phyloP scores from a whole-genome alignment of 2,113 vertebrate species.

The Nibea albiflora region DNA sequence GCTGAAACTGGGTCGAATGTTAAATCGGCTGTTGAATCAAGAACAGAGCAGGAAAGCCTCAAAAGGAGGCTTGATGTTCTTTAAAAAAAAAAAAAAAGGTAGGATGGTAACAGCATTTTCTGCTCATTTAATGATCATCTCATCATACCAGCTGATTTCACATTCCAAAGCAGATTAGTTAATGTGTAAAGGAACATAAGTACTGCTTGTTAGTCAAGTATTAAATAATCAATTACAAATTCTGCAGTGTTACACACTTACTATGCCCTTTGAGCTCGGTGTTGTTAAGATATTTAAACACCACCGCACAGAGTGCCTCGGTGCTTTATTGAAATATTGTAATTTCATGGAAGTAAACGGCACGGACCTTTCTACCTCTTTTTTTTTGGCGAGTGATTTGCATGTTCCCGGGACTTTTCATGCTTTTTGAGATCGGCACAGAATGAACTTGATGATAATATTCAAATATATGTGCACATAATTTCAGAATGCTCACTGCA shows the following conservation, averaged over 20 bases:
- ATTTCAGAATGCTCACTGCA: slow-evolving; percentile 58
- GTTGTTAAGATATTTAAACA: slow-evolving; percentile 28
- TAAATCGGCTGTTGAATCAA: slow-evolving; percentile 79
- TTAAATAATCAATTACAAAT: slow-evolving; percentile 35
- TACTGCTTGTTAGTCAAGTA: slow-evolving; percentile 21
- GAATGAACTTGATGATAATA: slow-evolving; percentile 64
- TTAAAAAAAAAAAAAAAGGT: slow-evolving; percentile 48
- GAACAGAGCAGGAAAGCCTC: slow-evolving; percentile 68
- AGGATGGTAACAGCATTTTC: slow-evolving; percentile 40
- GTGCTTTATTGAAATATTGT: slow-evolving; percentile 10
- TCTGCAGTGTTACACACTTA: slow-evolving; percentile 16
- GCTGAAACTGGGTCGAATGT: slow-evolving; percentile 83
- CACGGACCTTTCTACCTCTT: slow-evolving; percentile 2
- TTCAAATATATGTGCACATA: slow-evolving; percentile 73
- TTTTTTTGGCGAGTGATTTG: slow-evolving; percentile 36
- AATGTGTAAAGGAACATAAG: slow-evolving; percentile 25
- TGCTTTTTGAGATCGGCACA: slow-evolving; percentile 43
- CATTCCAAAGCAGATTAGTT: slow-evolving; percentile 35
- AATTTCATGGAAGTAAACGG: slow-evolving; percentile 29
- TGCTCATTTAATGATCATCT: slow-evolving; percentile 26
- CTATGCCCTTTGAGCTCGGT: slow-evolving; percentile 32
- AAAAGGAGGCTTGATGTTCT: slow-evolving; percentile 67
- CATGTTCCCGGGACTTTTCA: slow-evolving; percentile 50
- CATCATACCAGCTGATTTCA: slow-evolving; percentile 36
- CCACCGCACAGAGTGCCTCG: background rate